Conservation (phyloP, 2,113 vertebrate genomes). For the Stercorarius parasiticus region DNA sequence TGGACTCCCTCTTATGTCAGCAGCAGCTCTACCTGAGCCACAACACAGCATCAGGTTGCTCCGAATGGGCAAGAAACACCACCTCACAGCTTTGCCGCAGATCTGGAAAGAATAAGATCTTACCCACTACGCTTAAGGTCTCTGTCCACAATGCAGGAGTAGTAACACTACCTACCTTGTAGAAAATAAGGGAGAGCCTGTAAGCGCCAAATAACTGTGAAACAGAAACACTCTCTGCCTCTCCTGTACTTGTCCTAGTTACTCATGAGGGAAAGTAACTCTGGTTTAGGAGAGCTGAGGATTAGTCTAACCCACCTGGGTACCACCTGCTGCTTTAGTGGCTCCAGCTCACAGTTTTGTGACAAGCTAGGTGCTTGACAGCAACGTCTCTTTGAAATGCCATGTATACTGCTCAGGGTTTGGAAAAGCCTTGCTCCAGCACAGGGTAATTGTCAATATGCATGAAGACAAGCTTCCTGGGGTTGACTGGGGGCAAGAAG, state of each 20-base stretch:
- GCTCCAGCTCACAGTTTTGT: conserved; percentile 13
- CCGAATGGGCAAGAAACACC: neutral
- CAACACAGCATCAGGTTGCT: neutral
- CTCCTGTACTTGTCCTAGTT: neutral
- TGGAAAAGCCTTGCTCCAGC: neutral
- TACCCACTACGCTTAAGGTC: neutral
- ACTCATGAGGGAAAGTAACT: neutral
- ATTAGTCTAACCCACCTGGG: neutral
- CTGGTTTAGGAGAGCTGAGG: neutral
- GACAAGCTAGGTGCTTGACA: neutral
- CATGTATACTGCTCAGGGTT: neutral
- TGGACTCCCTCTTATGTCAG: neutral
- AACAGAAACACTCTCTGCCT: neutral
- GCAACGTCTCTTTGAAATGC: conserved; percentile 27
- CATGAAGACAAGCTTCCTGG: conserved; percentile 15
- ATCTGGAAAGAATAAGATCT: neutral
- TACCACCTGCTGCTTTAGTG: conserved; percentile 34
- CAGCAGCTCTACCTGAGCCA: neutral
- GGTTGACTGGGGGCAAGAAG: neutral
- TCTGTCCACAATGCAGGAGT: neutral
- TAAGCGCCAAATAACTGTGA: accelerated
- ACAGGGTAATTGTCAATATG: neutral
- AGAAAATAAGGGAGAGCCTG: neutral
- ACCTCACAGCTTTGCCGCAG: neutral
- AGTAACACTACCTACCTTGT: neutral